Percentiles rank a stretch among this genome's conserved stretches.
phyloP scores from a whole-genome alignment of 2,888 invertebrate genomes.

The Cataglyphis cursor region DNA sequence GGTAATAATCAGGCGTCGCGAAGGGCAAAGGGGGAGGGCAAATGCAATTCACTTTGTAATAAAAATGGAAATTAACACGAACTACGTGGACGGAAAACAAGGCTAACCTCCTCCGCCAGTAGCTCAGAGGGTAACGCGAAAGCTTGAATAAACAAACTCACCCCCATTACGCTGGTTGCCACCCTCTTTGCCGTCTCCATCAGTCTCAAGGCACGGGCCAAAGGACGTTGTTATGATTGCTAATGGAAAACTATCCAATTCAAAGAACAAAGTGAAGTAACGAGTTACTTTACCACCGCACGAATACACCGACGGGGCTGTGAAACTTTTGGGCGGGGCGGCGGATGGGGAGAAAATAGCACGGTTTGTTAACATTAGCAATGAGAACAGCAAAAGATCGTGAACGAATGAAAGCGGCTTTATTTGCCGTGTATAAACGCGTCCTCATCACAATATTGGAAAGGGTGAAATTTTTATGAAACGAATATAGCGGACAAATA shows the following conservation, averaged over 20 bases:
- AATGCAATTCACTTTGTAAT: slow-evolving; percentile 83
- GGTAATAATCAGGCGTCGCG: slow-evolving; percentile 62
- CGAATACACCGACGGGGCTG: slow-evolving; percentile 70
- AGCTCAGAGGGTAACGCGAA: slow-evolving; percentile 75
- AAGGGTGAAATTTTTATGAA: slow-evolving; percentile 7
- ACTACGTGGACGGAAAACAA: slow-evolving; percentile 78
- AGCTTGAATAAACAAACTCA: slow-evolving; percentile 82
- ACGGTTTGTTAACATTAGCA: slow-evolving; percentile 80
- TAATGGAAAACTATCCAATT: slow-evolving; percentile 86
- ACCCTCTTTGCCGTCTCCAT: slow-evolving; percentile 73
- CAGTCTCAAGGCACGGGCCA: slow-evolving; percentile 77
- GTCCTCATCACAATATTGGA: slow-evolving; percentile 18
- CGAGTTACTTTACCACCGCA: slow-evolving; percentile 80
- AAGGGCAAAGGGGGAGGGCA: slow-evolving; percentile 47
- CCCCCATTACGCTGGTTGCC: slow-evolving; percentile 68
- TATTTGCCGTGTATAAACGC: slow-evolving; percentile 62
- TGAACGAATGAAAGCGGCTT: slow-evolving; percentile 62
- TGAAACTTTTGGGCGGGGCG: slow-evolving; percentile 63
- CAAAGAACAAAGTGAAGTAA: slow-evolving; percentile 85
- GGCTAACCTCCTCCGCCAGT: slow-evolving; percentile 74
- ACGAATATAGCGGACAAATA: slow-evolving; percentile 5
- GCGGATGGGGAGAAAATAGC: slow-evolving; percentile 73
- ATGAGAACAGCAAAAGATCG: slow-evolving; percentile 66
- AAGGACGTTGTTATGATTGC: slow-evolving; percentile 85
- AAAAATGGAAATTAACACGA: slow-evolving; percentile 85